Evolutionary conservation across 2,888 invertebrate genomes (phyloP), one percentile per base, ranked within the genome.

Genomic region (Rhagonycha lutea): DNA sequence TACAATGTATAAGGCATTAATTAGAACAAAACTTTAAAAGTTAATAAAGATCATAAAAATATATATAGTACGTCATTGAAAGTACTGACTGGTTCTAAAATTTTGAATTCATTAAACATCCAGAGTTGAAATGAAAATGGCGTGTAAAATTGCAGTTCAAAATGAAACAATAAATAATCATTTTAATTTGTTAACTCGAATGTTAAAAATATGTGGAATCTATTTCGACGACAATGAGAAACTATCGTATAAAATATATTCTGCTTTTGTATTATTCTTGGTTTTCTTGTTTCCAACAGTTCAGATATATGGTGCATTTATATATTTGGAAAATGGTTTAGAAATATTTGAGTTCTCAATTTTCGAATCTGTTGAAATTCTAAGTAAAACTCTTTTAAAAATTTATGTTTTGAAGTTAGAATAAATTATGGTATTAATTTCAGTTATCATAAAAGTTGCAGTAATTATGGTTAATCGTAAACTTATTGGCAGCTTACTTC

Each of bases 391-490:
- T 0, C n/a, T 4, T 68, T 11, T n/a, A 2, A 14, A 60, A 68
- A 24, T 14, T 61, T 28, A 18, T n/a, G 9, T 14, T 32, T 24
- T 12, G 7, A 32, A 61, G 7, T 10, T 61, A 2, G 14, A 18
- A 18, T 18, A 18, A 47, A 14, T 60, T 47, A 26, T 5, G 14
- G 8, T 60, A 29, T 47, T n/a, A 47, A 29, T 78, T 79, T 18
- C 61, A 79, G 79, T 78, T 14, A 61, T 77, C 4, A 67, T 75
- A 11, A 79, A 79, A 61, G 68, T 69, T n/a, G 68, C 61, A 11
- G 79, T 78, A n/a, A 14, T 79, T 67, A 24, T 78, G 4, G 69
- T 73, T 14, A 78, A 79, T 10, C 74, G 75, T 24, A 11, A 24
- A 10, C 69, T 70, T 47, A 78, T 78, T 65, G 63, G 24, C 26